Evolutionary conservation across 2,888 invertebrate genomes (phyloP), one percentile per base, ranked within the genome.

Genomic region (Micoletzkya japonica): DNA sequence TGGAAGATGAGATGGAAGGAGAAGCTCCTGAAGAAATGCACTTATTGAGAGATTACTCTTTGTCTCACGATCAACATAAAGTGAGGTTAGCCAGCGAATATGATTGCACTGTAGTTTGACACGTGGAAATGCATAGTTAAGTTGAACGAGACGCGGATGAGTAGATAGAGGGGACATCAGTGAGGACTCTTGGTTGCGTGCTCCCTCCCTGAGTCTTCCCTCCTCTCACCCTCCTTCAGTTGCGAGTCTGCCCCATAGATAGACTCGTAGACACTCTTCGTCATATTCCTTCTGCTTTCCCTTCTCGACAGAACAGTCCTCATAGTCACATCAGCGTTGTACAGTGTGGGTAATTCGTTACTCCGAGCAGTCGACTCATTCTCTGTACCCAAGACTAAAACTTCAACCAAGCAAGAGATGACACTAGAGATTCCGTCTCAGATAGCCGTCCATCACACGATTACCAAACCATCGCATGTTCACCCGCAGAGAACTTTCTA

Each of bases 331-430:
- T 56, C 28, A 0, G 67, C 20, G 26, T 67, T 44, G 57, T 67
- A 67, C 7, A 67, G 67, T 2, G 67, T 67, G 30, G 67, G 67
- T 1, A 67, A 57, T n/a, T n/a, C n/a, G n/a, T n/a, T n/a, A n/a
- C n/a, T n/a, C n/a, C n/a, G n/a, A n/a, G n/a, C n/a, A n/a, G n/a
- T n/a, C n/a, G n/a, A n/a, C n/a, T n/a, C n/a, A n/a, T n/a, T n/a
- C n/a, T n/a, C n/a, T n/a, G n/a, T n/a, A n/a, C n/a, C n/a, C n/a
- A n/a, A n/a, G n/a, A n/a, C n/a, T n/a, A n/a, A n/a, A n/a, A n/a
- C n/a, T n/a, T n/a, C n/a, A n/a, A n/a, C n/a, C n/a, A n/a, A n/a
- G n/a, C n/a, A n/a, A n/a, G n/a, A n/a, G n/a, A n/a, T n/a, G n/a
- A n/a, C n/a, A n/a, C n/a, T n/a, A n/a, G n/a, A n/a, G n/a, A n/a